phyloP scores from a whole-genome alignment of 1,140 invertebrate species.

The Mycetomoellerius zeteki region DNA sequence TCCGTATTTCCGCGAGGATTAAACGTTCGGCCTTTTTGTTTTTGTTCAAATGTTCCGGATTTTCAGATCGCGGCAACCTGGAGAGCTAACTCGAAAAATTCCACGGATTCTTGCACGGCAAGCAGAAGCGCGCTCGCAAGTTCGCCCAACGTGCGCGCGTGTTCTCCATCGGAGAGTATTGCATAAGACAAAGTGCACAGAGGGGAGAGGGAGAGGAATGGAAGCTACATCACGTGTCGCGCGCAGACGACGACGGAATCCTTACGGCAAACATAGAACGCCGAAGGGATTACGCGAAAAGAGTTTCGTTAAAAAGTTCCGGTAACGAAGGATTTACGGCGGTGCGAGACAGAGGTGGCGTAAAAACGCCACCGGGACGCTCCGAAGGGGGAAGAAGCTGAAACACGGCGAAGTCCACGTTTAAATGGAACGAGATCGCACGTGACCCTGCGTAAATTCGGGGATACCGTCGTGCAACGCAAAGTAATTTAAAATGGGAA shows the following conservation, averaged over 20 bases:
- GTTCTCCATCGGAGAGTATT: neutral
- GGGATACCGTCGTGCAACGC: neutral
- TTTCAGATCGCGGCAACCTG: conserved; percentile 80
- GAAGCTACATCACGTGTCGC: conserved; percentile 75
- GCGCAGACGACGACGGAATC: conserved; percentile 76
- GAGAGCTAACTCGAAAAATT: conserved; percentile 80
- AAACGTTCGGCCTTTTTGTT: conserved; percentile 60
- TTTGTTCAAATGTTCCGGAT: conserved; percentile 70
- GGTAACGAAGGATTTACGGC: conserved; percentile 60
- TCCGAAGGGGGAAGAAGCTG: neutral
- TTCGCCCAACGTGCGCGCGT: conserved; percentile 60
- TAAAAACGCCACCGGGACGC: conserved; percentile 18
- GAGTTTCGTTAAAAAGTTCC: conserved; percentile 64
- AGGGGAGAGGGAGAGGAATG: conserved; percentile 43
- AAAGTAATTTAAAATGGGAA: conserved; percentile 46
- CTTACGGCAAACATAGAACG: conserved; percentile 71
- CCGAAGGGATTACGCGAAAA: conserved; percentile 58
- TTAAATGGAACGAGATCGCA: conserved; percentile 45
- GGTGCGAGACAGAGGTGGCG: conserved; percentile 26
- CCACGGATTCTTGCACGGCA: conserved; percentile 82
- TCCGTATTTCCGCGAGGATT: conserved; percentile 61
- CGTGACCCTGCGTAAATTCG: conserved; percentile 55
- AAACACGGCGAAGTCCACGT: conserved; percentile 29
- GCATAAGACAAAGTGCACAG: conserved; percentile 33
- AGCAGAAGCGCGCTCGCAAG: conserved; percentile 74